Conservation (phyloP, 2,888 invertebrate species). For the Epinotia nisella region DNA sequence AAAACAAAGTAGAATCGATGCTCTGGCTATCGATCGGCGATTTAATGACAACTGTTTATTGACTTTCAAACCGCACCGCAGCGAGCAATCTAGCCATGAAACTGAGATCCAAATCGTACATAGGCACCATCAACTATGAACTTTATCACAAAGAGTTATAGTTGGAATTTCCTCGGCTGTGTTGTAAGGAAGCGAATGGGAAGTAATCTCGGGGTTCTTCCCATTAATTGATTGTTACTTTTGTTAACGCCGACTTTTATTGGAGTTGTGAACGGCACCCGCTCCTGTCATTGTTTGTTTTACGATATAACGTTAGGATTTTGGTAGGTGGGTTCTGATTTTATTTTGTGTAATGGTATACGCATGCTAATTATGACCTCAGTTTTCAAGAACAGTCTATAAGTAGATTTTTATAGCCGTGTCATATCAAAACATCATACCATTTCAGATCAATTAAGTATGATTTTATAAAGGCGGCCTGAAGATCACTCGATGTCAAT, state of each 20-base stretch:
- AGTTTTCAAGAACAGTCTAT: too few relatives aligned
- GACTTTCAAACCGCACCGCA: slow-evolving; percentile 40
- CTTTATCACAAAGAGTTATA: slow-evolving; percentile 9
- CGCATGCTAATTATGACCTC: too few relatives aligned
- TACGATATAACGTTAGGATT: slow-evolving; percentile 9
- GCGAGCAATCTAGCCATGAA: slow-evolving; percentile 42
- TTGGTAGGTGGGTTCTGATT: background rate
- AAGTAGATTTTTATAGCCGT: too few relatives aligned
- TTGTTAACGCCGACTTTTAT: slow-evolving; percentile 60
- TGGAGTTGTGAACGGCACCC: slow-evolving; percentile 45
- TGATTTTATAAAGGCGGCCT: too few relatives aligned
- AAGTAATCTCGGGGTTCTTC: slow-evolving; percentile 57
- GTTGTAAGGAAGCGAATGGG: slow-evolving; percentile 46
- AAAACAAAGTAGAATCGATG: background rate
- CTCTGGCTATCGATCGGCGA: slow-evolving; percentile 33
- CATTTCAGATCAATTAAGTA: too few relatives aligned
- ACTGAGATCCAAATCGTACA: background rate
- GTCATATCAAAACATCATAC: too few relatives aligned
- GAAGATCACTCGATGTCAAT: too few relatives aligned
- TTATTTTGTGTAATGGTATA: too few relatives aligned
- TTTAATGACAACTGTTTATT: slow-evolving; percentile 49
- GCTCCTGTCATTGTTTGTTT: slow-evolving; percentile 26
- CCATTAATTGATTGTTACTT: slow-evolving; percentile 68
- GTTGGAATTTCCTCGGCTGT: slow-evolving; percentile 12
- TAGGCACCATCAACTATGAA: background rate